Evolutionary conservation across 2,113 vertebrate genomes (phyloP).

Genomic region (Syngnathoides biaculeatus): DNA sequence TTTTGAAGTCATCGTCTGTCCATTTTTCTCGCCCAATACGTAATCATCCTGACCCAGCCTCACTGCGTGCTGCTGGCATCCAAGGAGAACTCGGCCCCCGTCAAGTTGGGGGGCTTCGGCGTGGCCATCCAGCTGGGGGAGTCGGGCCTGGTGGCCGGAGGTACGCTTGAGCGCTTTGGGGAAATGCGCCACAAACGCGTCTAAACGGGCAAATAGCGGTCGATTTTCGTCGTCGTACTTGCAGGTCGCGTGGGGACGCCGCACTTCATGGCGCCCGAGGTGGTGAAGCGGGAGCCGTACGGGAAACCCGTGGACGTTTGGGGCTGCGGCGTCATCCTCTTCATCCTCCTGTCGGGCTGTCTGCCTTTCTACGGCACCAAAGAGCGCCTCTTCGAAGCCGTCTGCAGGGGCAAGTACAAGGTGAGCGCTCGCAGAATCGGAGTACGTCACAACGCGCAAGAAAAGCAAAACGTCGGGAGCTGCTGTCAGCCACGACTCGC

Average conservation of each 20-base stretch:
- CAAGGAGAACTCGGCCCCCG: slow-evolving; percentile 96
- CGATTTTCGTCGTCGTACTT: not conserved
- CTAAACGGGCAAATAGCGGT: not conserved
- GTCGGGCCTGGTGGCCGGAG: slow-evolving; percentile 96
- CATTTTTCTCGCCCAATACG: not conserved
- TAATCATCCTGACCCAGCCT: slow-evolving; percentile 82
- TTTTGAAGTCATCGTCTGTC: not conserved
- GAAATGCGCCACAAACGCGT: not conserved
- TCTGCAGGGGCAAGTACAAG: slow-evolving; percentile 97
- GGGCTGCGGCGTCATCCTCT: slow-evolving; percentile 97
- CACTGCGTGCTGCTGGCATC: slow-evolving; percentile 97
- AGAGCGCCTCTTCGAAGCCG: slow-evolving; percentile 94
- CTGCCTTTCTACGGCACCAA: slow-evolving; percentile 97
- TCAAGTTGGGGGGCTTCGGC: slow-evolving; percentile 94
- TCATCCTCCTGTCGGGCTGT: slow-evolving; percentile 93
- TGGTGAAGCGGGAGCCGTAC: slow-evolving; percentile 96
- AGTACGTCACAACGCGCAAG: no score
- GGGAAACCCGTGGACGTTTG: slow-evolving; percentile 96
- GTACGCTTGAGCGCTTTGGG: slow-evolving; percentile 59
- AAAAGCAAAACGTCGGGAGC: no score
- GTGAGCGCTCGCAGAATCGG: slow-evolving; percentile 58
- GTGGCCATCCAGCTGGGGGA: slow-evolving; percentile 97
- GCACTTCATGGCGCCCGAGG: slow-evolving; percentile 98
- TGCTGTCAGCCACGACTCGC: no score
- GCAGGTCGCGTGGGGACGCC: slow-evolving; percentile 93